Evolutionary conservation across 2,888 invertebrate species (phyloP).

Genomic region (Phaedon cochleariae): DNA sequence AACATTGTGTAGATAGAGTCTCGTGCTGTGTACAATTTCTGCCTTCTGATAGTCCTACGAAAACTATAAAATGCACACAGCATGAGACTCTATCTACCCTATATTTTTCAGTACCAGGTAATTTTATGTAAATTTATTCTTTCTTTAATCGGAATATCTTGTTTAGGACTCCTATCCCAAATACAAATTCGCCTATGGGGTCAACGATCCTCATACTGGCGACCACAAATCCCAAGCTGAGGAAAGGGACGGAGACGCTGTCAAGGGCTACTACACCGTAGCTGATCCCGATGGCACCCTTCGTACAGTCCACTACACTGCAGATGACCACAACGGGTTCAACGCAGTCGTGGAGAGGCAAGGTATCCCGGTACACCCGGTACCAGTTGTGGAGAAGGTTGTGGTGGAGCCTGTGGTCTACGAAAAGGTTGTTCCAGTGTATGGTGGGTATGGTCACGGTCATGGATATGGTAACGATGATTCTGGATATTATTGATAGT

Average conservation of each 20-base stretch:
- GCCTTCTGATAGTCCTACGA: too few species aligned
- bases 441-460: conserved; percentile 5
- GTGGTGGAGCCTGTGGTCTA: conserved; percentile 21
- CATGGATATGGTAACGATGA: background rate
- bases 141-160: too few species aligned
- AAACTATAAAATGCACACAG: too few species aligned
- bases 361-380: conserved; percentile 42
- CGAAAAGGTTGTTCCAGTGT: conserved; percentile 10
- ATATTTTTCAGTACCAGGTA: too few species aligned
- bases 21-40: too few species aligned
- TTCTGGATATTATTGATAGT: conserved; percentile 12
- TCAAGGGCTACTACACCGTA: conserved; percentile 69
- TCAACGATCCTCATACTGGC: conserved; percentile 67
- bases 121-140: too few species aligned
- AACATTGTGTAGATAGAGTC: too few species aligned
- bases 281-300: conserved; percentile 70
- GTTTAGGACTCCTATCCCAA: conserved; percentile 40
- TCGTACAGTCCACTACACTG: conserved; percentile 71
- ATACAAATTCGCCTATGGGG: conserved; percentile 64
- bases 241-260: conserved; percentile 66
- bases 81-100: too few species aligned
- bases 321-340: conserved; percentile 68
- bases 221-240: conserved; percentile 66
- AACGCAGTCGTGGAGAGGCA: conserved; percentile 60
- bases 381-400: conserved; percentile 16